Evolutionary conservation across 2,113 vertebrate genomes (phyloP), one percentile per base, ranked within the genome.

Genomic region (Zosterops hypoxanthus): DNA sequence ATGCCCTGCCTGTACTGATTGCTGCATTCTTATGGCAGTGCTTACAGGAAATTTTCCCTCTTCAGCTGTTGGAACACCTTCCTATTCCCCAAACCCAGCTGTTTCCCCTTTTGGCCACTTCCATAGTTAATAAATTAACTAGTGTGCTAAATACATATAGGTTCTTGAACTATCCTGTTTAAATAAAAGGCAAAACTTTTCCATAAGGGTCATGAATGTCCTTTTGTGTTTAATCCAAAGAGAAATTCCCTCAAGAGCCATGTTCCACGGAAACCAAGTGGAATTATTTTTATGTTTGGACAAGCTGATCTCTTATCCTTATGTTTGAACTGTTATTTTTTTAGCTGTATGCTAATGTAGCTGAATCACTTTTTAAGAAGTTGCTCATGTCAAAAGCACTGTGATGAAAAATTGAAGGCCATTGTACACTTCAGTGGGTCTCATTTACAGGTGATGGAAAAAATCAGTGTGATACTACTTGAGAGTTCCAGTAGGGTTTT

Each of bases 21-120:
- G 16, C 24, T 47, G 2, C 1, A 3, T 66, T 41, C 47, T 20
- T 59, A 49, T 14, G 25, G 26, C 1, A 2, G 6, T n/a, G n/a
- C 21, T 82, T 70, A 24, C 14, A 28, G 42, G 46, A 70, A 33
- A n/a, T 66, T 49, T 86, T 28, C 16, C 33, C 20, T 47, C 11
- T 83, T 64, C 34, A 34, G 41, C 66, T 77, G 28, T 57, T 86
- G 44, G 55, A 60, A 9, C 42, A 23, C 12, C 23, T 84, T 47
- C 34, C 72, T 86, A 5, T 91, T 89, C 50, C 39, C 21, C 6
- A 73, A 73, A 9, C 21, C 6, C 6, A 73, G 11, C 14, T 73
- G 13, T 86, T 95, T 77, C 8, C 17, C 29, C 8, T 25, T 56
- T 53, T 73, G 76, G 18, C 60, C 14, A 5, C 21, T 70, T 34